Conservation (phyloP, 2,888 invertebrate species). For the Thymelicus acteon region DNA sequence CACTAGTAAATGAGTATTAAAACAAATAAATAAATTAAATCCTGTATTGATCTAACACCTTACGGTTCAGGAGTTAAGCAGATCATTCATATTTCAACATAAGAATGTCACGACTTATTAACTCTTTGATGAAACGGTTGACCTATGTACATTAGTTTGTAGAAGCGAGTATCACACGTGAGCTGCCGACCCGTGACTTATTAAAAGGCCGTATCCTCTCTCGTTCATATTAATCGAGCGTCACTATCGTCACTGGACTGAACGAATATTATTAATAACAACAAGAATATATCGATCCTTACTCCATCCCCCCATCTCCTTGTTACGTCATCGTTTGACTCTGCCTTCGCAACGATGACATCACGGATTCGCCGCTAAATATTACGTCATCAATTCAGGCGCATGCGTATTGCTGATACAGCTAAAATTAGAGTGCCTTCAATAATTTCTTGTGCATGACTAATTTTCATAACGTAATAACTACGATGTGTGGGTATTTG, state of each 20-base stretch:
- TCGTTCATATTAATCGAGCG: constrained; percentile 63
- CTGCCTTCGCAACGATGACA: constrained; percentile 57
- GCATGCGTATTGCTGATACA: constrained; percentile 60
- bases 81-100: constrained; percentile 44
- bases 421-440: constrained; percentile 55
- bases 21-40: neutral
- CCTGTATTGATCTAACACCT: constrained; percentile 6
- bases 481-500: neutral
- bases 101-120: constrained; percentile 63
- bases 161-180: constrained; percentile 61
- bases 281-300: constrained; percentile 61
- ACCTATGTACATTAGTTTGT: constrained; percentile 59
- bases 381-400: constrained; percentile 61
- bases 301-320: constrained; percentile 50
- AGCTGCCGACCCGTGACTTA: constrained; percentile 70
- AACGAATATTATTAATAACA: constrained; percentile 59
- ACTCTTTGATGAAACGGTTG: constrained; percentile 61
- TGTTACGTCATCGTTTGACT: constrained; percentile 69
- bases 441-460: constrained; percentile 39
- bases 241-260: constrained; percentile 74
- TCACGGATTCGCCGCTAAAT: constrained; percentile 63
- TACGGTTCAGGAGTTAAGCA: constrained; percentile 41
- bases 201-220: constrained; percentile 64
- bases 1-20: neutral
- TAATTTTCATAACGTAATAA: constrained; percentile 12